These are phyloP conservation scores for Diphyllodes magnificus DNA, from an alignment of 2,113 vertebrate genomes.

Conservation along the genomic window DNA sequence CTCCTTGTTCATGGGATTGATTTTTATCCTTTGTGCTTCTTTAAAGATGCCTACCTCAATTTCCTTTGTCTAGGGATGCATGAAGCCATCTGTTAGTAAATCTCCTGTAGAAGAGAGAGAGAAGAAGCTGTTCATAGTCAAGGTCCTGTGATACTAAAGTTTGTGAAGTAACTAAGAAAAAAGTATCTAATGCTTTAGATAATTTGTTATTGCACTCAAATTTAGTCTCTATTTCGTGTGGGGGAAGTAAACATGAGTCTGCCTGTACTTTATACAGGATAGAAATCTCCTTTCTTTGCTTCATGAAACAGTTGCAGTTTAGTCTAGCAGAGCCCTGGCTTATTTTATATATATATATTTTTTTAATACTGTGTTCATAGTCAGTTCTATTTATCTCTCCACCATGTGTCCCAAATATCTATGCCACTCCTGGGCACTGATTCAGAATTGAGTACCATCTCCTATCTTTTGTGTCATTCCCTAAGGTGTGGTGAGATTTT, in stretches of 20 bases:
- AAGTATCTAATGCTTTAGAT: not conserved
- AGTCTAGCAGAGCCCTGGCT: not conserved
- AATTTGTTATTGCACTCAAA: not conserved
- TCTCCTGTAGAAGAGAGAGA: not conserved
- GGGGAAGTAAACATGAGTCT: not conserved
- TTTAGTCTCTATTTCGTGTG: not conserved
- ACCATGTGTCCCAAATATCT: not conserved
- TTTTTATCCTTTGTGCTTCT: not conserved
- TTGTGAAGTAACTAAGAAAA: not conserved
- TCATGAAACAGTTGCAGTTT: not conserved
- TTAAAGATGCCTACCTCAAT: not conserved
- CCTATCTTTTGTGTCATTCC: not conserved
- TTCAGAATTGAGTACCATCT: not conserved
- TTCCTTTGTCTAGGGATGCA: not conserved
- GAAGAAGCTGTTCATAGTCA: not conserved
- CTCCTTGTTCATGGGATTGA: not conserved
- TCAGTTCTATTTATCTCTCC: not conserved
- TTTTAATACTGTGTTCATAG: not conserved
- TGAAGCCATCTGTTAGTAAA: not conserved
- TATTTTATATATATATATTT: not conserved
- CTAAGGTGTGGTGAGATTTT: not conserved
- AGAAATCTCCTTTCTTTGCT: not conserved
- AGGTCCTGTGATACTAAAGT: not conserved
- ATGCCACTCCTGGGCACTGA: not conserved
- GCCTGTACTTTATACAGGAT: not conserved